Conservation (phyloP, 2,888 invertebrate species). For the Germaria angustata region DNA sequence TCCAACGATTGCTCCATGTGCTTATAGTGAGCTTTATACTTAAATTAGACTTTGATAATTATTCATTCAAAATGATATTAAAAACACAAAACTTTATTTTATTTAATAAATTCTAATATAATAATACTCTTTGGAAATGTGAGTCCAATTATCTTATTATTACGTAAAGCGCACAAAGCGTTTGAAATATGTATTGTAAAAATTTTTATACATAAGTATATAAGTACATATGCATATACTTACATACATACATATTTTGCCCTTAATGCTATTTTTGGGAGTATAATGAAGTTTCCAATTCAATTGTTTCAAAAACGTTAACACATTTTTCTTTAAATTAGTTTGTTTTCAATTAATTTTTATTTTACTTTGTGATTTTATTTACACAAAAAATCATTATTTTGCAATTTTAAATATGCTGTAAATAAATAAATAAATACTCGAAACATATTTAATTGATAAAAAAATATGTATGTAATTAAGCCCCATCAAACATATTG, state of each 20-base stretch:
- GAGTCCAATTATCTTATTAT: not conserved
- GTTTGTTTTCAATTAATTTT: not conserved
- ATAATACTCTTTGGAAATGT: too few relatives aligned
- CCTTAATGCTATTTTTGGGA: not conserved
- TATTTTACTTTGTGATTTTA: constrained; percentile 60
- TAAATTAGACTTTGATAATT: not conserved
- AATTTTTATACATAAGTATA: too few relatives aligned
- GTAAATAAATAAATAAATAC: constrained; percentile 61
- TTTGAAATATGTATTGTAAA: too few relatives aligned
- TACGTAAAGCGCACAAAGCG: not conserved
- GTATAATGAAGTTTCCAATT: not conserved
- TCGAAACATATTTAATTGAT: constrained; percentile 47
- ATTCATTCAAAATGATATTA: constrained; percentile 50
- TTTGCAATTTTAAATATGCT: constrained; percentile 40
- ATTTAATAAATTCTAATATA: too few relatives aligned
- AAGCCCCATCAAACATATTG: constrained; percentile 31
- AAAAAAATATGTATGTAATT: not conserved
- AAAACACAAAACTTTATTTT: constrained; percentile 11
- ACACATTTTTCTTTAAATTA: not conserved
- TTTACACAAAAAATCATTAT: constrained; percentile 52
- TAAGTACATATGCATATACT: too few relatives aligned
- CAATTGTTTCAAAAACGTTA: not conserved
- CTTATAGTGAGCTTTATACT: too few relatives aligned
- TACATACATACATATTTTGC: too few relatives aligned
- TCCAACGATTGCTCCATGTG: too few relatives aligned